A percentile compares a stretch with the other conserved stretches of the same genome.
Conservation (phyloP, 2,113 vertebrate genomes). For the Helogale parvula region DNA sequence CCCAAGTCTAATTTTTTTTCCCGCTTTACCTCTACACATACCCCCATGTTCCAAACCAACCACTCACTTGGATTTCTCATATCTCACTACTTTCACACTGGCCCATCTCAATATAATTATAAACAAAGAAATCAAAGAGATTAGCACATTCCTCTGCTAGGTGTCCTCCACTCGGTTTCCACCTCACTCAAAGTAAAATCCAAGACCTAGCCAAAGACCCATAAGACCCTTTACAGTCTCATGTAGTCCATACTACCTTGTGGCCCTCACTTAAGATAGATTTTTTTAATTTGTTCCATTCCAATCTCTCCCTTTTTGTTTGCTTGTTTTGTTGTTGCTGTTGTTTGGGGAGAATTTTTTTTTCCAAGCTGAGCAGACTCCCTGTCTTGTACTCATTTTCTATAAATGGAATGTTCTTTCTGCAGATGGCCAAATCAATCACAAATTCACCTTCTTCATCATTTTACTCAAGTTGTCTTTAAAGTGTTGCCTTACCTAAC, state of each 20-base stretch:
- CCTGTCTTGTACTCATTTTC: neutral
- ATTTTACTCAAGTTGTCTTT: neutral
- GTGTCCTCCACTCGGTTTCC: rapidly evolving
- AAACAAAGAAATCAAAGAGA: neutral
- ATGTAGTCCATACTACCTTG: neutral
- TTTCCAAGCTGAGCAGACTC: neutral
- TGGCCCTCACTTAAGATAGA: too few species aligned
- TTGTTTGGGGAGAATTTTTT: neutral
- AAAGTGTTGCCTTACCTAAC: neutral
- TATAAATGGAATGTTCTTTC: neutral
- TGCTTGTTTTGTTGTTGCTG: neutral
- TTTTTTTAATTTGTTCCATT: neutral
- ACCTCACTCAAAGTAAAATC: neutral
- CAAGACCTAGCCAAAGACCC: too few species aligned
- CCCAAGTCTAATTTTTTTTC: neutral
- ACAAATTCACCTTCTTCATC: neutral
- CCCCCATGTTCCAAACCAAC: rapidly evolving
- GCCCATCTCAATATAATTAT: rapidly evolving
- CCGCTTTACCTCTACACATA: neutral
- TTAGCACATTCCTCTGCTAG: neutral
- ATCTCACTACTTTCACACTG: neutral
- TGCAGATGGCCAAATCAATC: neutral
- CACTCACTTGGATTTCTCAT: neutral
- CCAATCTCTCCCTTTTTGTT: neutral
- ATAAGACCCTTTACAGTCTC: neutral